phyloP scores from a whole-genome alignment of 2,888 invertebrate species.

The Drosophila rellima region DNA sequence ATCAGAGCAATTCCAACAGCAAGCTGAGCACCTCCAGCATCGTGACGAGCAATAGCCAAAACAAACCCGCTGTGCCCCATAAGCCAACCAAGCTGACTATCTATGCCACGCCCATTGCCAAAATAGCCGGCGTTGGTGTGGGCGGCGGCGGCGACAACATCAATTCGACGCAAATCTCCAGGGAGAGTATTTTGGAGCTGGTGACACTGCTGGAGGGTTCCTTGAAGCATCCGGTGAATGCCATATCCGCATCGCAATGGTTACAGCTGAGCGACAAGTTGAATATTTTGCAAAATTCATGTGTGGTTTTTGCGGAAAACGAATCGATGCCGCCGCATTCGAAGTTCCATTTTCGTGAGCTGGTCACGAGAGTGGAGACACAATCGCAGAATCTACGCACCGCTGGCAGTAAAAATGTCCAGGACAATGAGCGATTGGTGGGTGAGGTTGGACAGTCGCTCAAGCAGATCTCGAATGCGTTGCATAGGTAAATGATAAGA shows the following conservation, averaged over 20 bases:
- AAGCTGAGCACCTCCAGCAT: conserved; percentile 52
- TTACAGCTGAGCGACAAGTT: conserved; percentile 93
- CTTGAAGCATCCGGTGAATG: conserved; percentile 87
- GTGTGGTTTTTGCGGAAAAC: conserved; percentile 93
- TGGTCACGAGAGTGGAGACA: conserved; percentile 90
- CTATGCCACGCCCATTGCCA: conserved; percentile 91
- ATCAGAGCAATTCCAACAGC: conserved; percentile 45
- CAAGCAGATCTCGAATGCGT: conserved; percentile 86
- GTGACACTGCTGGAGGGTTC: conserved; percentile 89
- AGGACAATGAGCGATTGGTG: conserved; percentile 89
- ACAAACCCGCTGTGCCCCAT: conserved; percentile 90
- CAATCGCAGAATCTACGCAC: conserved; percentile 90
- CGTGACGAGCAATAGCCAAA: conserved; percentile 66
- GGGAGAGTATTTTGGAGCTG: conserved; percentile 89
- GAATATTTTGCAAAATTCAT: conserved; percentile 92
- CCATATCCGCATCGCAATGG: conserved; percentile 89
- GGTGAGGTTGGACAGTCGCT: conserved; percentile 88
- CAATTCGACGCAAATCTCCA: conserved; percentile 86
- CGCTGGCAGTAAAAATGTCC: conserved; percentile 90
- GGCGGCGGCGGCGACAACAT: conserved; percentile 84
- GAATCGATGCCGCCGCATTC: conserved; percentile 93
- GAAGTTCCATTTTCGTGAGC: conserved; percentile 94
- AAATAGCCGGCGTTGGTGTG: conserved; percentile 66
- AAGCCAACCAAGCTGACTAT: conserved; percentile 89
- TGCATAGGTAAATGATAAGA: conserved; percentile 86